Percentiles rank a stretch among this genome's conserved stretches.
Conservation (phyloP, 2,888 invertebrate species). For the Noctua comes region DNA sequence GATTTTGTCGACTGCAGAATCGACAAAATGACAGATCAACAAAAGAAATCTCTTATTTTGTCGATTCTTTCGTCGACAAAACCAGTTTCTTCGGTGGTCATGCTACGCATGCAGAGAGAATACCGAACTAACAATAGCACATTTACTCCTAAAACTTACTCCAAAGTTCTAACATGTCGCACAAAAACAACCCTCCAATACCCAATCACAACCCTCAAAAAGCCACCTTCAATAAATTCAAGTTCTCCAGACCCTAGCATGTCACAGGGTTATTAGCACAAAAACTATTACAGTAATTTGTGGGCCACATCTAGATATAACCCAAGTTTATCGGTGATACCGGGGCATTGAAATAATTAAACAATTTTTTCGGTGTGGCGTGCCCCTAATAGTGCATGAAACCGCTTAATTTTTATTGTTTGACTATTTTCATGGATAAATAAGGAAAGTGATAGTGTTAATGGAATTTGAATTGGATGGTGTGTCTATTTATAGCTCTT, state of each 20-base stretch:
- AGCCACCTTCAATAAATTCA: slow-evolving; percentile 51
- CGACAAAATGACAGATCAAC: too few relatives aligned
- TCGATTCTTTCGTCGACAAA: too few relatives aligned
- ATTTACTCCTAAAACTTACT: background rate
- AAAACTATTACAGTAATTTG: slow-evolving; percentile 85
- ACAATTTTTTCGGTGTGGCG: slow-evolving; percentile 74
- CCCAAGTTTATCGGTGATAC: slow-evolving; percentile 77
- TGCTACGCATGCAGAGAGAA: background rate
- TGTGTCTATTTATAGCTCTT: too few relatives aligned
- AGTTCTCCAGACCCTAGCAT: slow-evolving; percentile 71
- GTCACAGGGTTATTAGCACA: slow-evolving; percentile 79
- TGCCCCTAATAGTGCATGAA: slow-evolving; percentile 68
- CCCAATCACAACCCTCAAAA: slow-evolving; percentile 24
- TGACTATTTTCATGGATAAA: slow-evolving; percentile 38
- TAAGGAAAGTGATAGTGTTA: slow-evolving; percentile 49
- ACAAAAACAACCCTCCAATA: slow-evolving; percentile 10
- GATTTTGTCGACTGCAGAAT: too few relatives aligned
- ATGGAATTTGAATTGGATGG: slow-evolving; percentile 37
- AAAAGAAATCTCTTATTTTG: too few relatives aligned
- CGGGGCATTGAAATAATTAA: slow-evolving; percentile 75
- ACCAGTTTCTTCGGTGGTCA: too few relatives aligned
- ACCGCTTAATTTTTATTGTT: slow-evolving; percentile 65
- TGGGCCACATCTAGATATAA: slow-evolving; percentile 80
- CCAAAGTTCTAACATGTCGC: background rate
- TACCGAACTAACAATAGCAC: background rate